These are phyloP conservation scores for Poecilia velifera DNA, from an alignment of 2,797 vertebrate genomes.

Conservation along the genomic window DNA sequence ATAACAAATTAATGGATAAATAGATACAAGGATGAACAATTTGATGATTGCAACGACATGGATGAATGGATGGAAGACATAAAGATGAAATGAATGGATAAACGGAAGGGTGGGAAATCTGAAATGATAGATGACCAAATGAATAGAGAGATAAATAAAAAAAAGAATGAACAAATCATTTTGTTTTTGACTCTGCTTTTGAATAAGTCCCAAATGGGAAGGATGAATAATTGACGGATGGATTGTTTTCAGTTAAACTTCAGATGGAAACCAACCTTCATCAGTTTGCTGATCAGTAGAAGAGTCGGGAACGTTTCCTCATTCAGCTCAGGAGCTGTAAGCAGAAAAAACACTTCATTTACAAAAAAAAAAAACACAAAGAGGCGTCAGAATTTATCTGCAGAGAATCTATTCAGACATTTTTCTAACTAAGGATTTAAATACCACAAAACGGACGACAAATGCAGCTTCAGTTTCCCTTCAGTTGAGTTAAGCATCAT, in stretches of 20 bases:
- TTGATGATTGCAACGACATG: neutral
- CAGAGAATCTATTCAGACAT: neutral
- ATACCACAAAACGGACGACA: neutral
- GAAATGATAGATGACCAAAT: neutral
- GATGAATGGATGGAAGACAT: neutral
- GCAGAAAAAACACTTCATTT: conserved; percentile 21
- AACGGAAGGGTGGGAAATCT: neutral
- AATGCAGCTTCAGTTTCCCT: neutral
- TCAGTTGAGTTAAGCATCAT: neutral
- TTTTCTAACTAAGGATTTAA: neutral
- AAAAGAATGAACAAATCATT: neutral
- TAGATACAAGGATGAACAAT: neutral
- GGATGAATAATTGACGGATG: neutral
- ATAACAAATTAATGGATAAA: neutral
- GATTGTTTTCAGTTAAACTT: neutral
- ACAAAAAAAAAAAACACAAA: neutral
- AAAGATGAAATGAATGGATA: neutral
- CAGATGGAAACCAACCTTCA: conserved; percentile 86
- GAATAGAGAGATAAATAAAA: neutral
- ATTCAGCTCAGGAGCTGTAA: conserved; percentile 90
- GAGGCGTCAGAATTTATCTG: neutral
- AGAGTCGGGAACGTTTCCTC: conserved; percentile 93
- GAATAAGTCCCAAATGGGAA: neutral
- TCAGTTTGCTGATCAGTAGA: conserved; percentile 91
- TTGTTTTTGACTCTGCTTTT: neutral